A percentile compares a stretch with the other conserved stretches of the same genome.
Evolutionary conservation across 2,113 vertebrate species (phyloP).

Genomic region (Rhineura floridana): DNA sequence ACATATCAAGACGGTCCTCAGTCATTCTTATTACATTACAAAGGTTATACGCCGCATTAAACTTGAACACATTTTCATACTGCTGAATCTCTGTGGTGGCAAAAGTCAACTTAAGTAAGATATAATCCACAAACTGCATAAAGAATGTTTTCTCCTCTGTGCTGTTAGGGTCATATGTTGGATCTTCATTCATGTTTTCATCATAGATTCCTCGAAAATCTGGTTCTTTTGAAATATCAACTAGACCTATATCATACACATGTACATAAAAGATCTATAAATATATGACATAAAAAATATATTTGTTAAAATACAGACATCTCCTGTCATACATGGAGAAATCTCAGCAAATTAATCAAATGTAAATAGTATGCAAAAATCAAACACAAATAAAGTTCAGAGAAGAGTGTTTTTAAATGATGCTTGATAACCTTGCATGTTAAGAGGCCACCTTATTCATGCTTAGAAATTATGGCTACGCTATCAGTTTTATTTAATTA

Average conservation of each 20-base stretch:
- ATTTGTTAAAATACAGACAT: neutral
- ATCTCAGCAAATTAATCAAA: neutral
- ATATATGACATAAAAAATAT: neutral
- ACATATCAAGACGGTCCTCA: conserved; percentile 70
- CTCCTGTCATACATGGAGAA: neutral
- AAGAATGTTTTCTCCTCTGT: conserved; percentile 71
- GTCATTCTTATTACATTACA: conserved; percentile 64
- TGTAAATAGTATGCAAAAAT: neutral
- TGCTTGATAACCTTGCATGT: neutral
- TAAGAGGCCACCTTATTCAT: neutral
- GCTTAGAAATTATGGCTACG: neutral
- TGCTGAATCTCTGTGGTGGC: conserved; percentile 68
- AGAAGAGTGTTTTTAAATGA: neutral
- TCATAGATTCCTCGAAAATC: conserved; percentile 75
- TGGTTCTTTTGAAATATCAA: conserved; percentile 72
- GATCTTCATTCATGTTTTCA: conserved; percentile 68
- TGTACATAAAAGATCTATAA: conserved; percentile 6
- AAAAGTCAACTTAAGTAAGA: conserved; percentile 73
- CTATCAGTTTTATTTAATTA: too few species aligned
- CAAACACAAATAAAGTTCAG: neutral
- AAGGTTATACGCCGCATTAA: conserved; percentile 67
- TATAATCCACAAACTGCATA: conserved; percentile 69
- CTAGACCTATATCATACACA: conserved; percentile 64
- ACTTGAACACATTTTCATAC: conserved; percentile 74
- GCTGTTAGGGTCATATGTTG: conserved; percentile 74